A percentile compares a stretch with the other conserved stretches of the same genome.
These are phyloP conservation scores for Acanthis flammea DNA, from an alignment of 2,797 vertebrate species.

Conservation along the genomic window DNA sequence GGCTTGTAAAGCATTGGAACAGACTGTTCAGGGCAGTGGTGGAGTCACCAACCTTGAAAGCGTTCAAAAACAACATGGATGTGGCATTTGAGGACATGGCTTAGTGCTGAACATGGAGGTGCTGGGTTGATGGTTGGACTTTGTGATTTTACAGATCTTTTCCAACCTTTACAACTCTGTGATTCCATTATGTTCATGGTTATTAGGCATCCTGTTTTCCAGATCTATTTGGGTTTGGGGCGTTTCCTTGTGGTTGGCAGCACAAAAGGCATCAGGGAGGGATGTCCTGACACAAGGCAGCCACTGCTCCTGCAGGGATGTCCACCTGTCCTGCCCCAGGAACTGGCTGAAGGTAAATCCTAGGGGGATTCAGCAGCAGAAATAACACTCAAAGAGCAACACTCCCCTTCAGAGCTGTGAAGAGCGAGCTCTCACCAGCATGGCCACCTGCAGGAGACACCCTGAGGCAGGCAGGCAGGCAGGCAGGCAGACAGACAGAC, in stretches of 20 bases:
- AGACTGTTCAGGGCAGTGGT: not conserved
- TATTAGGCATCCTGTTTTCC: not conserved
- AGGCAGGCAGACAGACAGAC: not conserved
- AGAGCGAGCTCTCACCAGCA: not conserved
- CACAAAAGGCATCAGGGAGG: fast-evolving
- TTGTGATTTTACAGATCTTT: not conserved
- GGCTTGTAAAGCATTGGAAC: not conserved
- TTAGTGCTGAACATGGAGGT: not conserved
- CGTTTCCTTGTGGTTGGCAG: not conserved
- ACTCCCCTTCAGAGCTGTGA: not conserved
- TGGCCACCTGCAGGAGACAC: not conserved
- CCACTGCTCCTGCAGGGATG: not conserved
- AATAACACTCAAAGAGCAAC: not conserved
- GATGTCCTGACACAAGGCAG: not conserved
- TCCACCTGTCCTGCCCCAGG: not conserved
- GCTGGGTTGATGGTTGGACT: not conserved
- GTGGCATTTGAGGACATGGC: not conserved
- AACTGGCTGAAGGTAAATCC: not conserved
- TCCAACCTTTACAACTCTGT: not conserved
- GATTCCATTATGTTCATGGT: fast-evolving
- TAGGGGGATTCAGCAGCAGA: not conserved
- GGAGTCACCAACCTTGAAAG: not conserved
- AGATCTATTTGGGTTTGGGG: not conserved
- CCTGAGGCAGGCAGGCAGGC: fast-evolving
- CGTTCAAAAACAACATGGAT: not conserved